phyloP scores from a whole-genome alignment of 2,113 vertebrate species.

The Muntiacus muntjak region DNA sequence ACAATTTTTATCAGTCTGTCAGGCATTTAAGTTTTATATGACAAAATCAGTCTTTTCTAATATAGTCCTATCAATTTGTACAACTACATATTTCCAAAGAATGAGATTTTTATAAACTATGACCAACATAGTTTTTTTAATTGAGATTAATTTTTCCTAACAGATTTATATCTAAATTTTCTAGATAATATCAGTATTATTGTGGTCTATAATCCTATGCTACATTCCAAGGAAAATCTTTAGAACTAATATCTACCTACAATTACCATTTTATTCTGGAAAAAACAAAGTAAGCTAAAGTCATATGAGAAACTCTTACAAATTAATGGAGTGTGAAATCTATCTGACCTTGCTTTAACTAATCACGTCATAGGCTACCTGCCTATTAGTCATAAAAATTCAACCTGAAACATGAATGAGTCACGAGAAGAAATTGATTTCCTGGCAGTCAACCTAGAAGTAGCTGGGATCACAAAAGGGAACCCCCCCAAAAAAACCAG shows the following conservation, averaged over 20 bases:
- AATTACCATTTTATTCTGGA: conserved; percentile 36
- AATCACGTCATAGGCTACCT: conserved; percentile 31
- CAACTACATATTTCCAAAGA: not conserved
- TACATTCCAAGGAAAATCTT: not conserved
- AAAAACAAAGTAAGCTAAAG: conserved; percentile 51
- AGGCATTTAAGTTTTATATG: not conserved
- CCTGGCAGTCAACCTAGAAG: conserved; percentile 37
- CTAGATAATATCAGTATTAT: not conserved
- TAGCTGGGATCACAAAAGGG: not conserved
- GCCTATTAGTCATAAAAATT: conserved; percentile 55
- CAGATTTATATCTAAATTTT: conserved; percentile 39
- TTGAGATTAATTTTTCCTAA: not conserved
- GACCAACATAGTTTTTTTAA: not conserved
- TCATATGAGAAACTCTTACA: conserved; percentile 55
- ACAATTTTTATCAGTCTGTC: conserved; percentile 6
- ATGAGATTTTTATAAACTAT: conserved; percentile 18
- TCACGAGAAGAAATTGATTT: conserved; percentile 42
- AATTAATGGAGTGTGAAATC: conserved; percentile 65
- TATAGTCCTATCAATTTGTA: not conserved
- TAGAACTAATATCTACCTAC: not conserved
- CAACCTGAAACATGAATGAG: conserved; percentile 59
- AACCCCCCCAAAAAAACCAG: not conserved
- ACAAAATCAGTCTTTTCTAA: not conserved
- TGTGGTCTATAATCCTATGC: not conserved
- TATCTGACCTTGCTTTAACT: conserved; percentile 46